Conservation (phyloP, 2,888 invertebrate genomes). For the Pterostichus madidus region DNA sequence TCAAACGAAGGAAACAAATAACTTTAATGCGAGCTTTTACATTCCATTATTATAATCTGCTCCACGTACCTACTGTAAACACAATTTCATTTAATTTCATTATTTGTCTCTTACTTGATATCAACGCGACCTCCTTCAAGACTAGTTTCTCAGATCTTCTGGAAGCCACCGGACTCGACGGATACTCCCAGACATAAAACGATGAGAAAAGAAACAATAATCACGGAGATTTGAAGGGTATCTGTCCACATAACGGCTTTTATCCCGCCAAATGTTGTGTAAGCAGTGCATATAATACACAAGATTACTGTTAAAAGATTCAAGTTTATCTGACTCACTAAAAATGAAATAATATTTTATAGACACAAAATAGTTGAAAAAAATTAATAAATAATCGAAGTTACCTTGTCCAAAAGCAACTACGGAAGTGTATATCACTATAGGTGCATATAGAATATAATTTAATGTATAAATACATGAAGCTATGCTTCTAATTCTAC, state of each 20-base stretch:
- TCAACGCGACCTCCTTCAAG: conserved; percentile 18
- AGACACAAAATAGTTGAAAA: too few relatives aligned
- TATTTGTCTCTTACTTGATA: conserved; percentile 4
- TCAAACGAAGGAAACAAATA: too few relatives aligned
- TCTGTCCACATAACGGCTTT: conserved; percentile 76
- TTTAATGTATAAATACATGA: conserved; percentile 82
- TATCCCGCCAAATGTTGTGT: conserved; percentile 81
- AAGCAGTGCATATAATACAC: conserved; percentile 84
- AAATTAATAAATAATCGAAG: too few relatives aligned
- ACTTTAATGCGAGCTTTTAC: too few relatives aligned
- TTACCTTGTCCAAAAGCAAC: conserved; percentile 84
- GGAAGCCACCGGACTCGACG: conserved; percentile 68
- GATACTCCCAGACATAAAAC: conserved; percentile 74
- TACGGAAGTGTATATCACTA: conserved; percentile 86
- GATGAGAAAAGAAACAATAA: conserved; percentile 73
- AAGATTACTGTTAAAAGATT: conserved; percentile 82
- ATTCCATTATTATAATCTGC: too few relatives aligned
- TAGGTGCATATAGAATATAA: conserved; percentile 81
- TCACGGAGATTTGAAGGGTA: conserved; percentile 74
- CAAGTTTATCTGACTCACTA: conserved; percentile 84
- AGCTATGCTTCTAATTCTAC: conserved; percentile 80
- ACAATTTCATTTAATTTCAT: too few relatives aligned
- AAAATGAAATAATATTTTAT: conserved; percentile 67
- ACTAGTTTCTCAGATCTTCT: neutral
- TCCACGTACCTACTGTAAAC: too few relatives aligned